phyloP scores from a whole-genome alignment of 2,797 vertebrate species.

The Tachyglossus aculeatus region DNA sequence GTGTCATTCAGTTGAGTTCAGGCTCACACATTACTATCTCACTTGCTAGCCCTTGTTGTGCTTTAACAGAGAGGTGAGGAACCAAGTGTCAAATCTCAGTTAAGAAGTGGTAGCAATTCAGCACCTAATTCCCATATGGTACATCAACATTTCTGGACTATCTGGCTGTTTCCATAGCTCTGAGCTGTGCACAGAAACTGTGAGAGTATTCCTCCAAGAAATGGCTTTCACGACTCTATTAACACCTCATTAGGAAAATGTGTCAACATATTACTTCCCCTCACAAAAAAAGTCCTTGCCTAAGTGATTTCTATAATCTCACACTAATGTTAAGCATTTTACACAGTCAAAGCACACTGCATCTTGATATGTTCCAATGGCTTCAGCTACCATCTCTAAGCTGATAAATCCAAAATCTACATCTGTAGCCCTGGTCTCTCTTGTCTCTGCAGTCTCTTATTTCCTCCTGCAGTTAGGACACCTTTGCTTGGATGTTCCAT shows the following conservation, averaged over 20 bases:
- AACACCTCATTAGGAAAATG: constrained; percentile 39
- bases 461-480: too few relatives aligned
- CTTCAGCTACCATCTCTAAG: too few relatives aligned
- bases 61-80: constrained; percentile 22
- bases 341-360: too few relatives aligned
- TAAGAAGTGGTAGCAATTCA: constrained; percentile 22
- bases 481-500: too few relatives aligned
- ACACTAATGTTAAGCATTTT: background rate
- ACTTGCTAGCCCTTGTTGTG: background rate
- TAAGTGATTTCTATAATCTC: constrained; percentile 7
- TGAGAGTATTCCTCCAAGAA: constrained; percentile 18
- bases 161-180: constrained; percentile 1
- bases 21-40: background rate
- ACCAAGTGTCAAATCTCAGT: constrained; percentile 21
- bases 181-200: constrained; percentile 15
- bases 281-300: too few relatives aligned
- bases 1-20: background rate
- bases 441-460: too few relatives aligned
- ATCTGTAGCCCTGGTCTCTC: too few relatives aligned
- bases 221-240: too few relatives aligned
- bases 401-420: too few relatives aligned
- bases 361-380: too few relatives aligned
- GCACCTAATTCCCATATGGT: constrained; percentile 46
- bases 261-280: too few relatives aligned
- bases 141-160: constrained; percentile 21